phyloP scores from a whole-genome alignment of 2,888 invertebrate species.

The Lobophora halterata region DNA sequence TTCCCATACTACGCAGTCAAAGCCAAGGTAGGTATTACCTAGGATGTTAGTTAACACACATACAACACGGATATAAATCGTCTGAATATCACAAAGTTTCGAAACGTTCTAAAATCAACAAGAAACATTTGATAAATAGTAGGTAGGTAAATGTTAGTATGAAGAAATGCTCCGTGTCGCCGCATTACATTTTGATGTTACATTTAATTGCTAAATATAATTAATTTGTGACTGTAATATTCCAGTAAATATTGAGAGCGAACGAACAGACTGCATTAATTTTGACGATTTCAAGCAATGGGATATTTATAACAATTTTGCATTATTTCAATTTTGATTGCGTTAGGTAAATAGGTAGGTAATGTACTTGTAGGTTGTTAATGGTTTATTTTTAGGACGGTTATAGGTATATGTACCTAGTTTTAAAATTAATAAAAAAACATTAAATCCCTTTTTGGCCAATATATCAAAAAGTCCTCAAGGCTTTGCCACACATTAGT shows the following conservation, averaged over 20 bases:
- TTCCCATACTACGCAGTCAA: too few relatives aligned
- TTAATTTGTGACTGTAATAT: conserved; percentile 59
- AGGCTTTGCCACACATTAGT: too few relatives aligned
- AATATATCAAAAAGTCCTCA: too few relatives aligned
- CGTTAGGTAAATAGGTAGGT: too few relatives aligned
- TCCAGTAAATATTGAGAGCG: conserved; percentile 48
- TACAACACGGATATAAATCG: conserved; percentile 12
- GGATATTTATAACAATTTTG: too few relatives aligned
- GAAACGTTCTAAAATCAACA: conserved; percentile 20
- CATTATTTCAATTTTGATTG: too few relatives aligned
- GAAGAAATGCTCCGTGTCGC: conserved; percentile 42
- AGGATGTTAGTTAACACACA: neutral
- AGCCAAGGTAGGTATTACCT: too few relatives aligned
- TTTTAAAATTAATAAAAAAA: too few relatives aligned
- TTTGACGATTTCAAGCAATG: conserved; percentile 5
- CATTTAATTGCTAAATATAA: conserved; percentile 75
- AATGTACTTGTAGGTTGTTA: too few relatives aligned
- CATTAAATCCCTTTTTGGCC: too few relatives aligned
- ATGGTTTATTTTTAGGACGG: too few relatives aligned
- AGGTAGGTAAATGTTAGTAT: conserved; percentile 42
- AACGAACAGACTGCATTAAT: conserved; percentile 22
- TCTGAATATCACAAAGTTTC: conserved; percentile 17
- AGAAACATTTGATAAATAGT: conserved; percentile 20
- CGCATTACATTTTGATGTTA: conserved; percentile 61
- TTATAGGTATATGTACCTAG: too few relatives aligned